A percentile compares a stretch with the other conserved stretches of the same genome.
phyloP scores from a whole-genome alignment of 92 coral and sea anemone genomes.

The Bergia sp. region DNA sequence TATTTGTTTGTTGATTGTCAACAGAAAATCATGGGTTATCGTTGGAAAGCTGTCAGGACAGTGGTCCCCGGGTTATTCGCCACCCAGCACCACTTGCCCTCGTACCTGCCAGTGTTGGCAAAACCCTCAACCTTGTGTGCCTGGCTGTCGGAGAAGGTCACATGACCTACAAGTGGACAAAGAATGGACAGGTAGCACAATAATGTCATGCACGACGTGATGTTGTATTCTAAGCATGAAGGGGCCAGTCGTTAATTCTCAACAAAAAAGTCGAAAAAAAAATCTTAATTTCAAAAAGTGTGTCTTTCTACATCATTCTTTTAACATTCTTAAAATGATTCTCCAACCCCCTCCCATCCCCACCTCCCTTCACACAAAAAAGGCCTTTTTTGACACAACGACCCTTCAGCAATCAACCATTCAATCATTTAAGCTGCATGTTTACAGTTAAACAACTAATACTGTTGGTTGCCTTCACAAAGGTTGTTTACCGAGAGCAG shows the following conservation, averaged over 20 bases:
- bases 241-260: too few species aligned
- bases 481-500: conserved; percentile 13
- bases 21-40: conserved; percentile 19
- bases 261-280: too few species aligned
- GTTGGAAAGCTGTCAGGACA: conserved; percentile 29
- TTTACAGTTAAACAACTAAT: too few species aligned
- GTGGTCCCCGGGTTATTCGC: conserved; percentile 31
- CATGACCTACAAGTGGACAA: conserved; percentile 28
- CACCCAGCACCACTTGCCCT: conserved; percentile 32
- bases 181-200: conserved; percentile 28
- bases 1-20: not conserved
- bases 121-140: conserved; percentile 4
- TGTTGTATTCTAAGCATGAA: not conserved
- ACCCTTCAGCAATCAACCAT: too few species aligned
- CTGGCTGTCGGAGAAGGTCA: conserved; percentile 16
- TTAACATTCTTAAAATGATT: too few species aligned
- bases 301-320: too few species aligned
- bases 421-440: too few species aligned
- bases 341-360: too few species aligned
- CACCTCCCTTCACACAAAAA: too few species aligned
- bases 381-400: too few species aligned
- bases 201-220: not conserved
- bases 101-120: conserved; percentile 29
- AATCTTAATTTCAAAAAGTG: too few species aligned
- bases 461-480: not conserved